Conservation (phyloP, 2,888 invertebrate species). For the Didymodactylos carnosus region DNA sequence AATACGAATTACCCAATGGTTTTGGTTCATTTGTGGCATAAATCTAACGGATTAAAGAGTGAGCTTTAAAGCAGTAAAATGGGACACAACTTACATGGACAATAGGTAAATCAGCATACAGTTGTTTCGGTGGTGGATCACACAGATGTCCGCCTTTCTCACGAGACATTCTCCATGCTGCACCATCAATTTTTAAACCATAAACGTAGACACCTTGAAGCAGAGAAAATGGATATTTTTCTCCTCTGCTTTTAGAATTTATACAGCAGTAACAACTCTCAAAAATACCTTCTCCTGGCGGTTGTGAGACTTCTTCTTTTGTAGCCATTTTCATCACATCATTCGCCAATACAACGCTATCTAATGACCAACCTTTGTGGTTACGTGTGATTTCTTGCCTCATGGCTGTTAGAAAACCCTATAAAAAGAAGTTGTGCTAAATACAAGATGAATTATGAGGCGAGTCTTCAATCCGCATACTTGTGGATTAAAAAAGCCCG, state of each 20-base stretch:
- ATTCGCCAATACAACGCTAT: slow-evolving; percentile 32
- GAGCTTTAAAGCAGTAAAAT: slow-evolving; percentile 44
- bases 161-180: slow-evolving; percentile 57
- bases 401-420: slow-evolving; percentile 37
- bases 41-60: slow-evolving; percentile 28
- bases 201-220: slow-evolving; percentile 68
- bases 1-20: slow-evolving; percentile 51
- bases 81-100: slow-evolving; percentile 46
- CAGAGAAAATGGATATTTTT: slow-evolving; percentile 66
- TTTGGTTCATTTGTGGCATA: slow-evolving; percentile 28
- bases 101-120: slow-evolving; percentile 59
- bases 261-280: too few species aligned
- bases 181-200: slow-evolving; percentile 65
- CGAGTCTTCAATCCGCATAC: slow-evolving; percentile 37
- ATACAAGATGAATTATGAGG: background rate
- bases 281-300: slow-evolving; percentile 74
- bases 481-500: slow-evolving; percentile 92
- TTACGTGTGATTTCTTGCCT: slow-evolving; percentile 35
- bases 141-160: slow-evolving; percentile 34
- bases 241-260: too few species aligned
- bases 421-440: slow-evolving; percentile 7
- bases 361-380: slow-evolving; percentile 36
- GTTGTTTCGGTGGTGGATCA: slow-evolving; percentile 60
- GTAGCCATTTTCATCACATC: slow-evolving; percentile 33
- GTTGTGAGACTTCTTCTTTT: slow-evolving; percentile 44